phyloP scores from a whole-genome alignment of 1,140 invertebrate genomes.

The Drosophila bocqueti region DNA sequence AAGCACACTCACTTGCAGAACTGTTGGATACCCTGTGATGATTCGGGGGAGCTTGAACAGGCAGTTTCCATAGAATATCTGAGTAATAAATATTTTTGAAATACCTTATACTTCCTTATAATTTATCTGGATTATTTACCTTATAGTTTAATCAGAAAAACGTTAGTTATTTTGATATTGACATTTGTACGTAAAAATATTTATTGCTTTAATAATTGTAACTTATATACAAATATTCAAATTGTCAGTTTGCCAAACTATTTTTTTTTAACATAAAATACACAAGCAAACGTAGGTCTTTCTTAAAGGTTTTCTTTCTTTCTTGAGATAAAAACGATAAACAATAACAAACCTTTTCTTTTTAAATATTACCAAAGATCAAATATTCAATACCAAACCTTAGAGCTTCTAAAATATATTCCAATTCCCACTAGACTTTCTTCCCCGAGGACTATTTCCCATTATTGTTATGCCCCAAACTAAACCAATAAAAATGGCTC shows the following conservation, averaged over 20 bases:
- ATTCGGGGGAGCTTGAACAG: background rate
- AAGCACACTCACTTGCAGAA: background rate
- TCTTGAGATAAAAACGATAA: background rate
- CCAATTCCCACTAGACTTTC: background rate
- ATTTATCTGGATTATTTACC: background rate
- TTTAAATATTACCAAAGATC: background rate
- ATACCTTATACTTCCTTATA: background rate
- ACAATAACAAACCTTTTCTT: background rate
- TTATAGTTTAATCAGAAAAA: background rate
- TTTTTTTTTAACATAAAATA: background rate
- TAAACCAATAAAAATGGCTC: slow-evolving; percentile 19
- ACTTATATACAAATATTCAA: background rate
- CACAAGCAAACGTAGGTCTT: background rate
- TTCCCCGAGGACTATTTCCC: background rate
- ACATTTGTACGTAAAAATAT: background rate
- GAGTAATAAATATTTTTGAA: background rate
- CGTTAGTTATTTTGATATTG: background rate
- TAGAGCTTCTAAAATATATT: background rate
- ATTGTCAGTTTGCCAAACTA: background rate
- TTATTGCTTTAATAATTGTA: background rate
- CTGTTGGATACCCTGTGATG: slow-evolving; percentile 16
- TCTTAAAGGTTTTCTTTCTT: background rate
- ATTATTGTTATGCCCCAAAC: slow-evolving; percentile 13
- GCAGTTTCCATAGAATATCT: background rate
- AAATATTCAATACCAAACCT: background rate